These are phyloP conservation scores for Aspidiotus destructor DNA, from an alignment of 2,888 invertebrate species.

Conservation along the genomic window DNA sequence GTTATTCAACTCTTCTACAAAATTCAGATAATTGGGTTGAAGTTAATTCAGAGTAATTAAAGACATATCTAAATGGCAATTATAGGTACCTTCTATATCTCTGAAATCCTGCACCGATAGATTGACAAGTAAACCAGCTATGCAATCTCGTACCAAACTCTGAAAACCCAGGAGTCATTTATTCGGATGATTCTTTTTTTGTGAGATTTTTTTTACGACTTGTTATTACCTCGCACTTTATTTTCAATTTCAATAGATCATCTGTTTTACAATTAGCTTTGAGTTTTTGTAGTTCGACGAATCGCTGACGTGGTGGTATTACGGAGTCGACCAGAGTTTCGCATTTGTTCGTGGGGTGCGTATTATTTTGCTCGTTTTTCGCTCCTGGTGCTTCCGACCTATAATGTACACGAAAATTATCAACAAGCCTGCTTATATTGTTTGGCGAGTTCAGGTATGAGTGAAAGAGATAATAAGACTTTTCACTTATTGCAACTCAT, in stretches of 20 bases:
- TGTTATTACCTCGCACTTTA: constrained; percentile 52
- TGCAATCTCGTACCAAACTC: constrained; percentile 69
- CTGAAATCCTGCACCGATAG: constrained; percentile 72
- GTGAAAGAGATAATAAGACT: neutral
- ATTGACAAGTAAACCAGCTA: constrained; percentile 67
- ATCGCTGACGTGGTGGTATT: constrained; percentile 55
- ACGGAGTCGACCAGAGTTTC: constrained; percentile 56
- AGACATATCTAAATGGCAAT: neutral
- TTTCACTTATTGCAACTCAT: too few species aligned
- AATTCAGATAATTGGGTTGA: neutral
- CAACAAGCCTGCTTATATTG: neutral
- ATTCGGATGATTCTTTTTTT: neutral
- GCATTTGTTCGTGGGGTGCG: constrained; percentile 47
- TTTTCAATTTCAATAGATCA: constrained; percentile 61
- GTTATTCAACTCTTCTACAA: constrained; percentile 71
- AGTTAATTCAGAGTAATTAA: neutral
- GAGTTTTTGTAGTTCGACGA: constrained; percentile 58
- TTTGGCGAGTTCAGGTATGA: neutral
- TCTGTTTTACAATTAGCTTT: constrained; percentile 73
- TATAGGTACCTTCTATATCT: constrained; percentile 65
- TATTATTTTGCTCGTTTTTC: constrained; percentile 40
- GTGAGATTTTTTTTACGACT: too few species aligned
- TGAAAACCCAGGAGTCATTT: neutral
- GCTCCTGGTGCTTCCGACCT: constrained; percentile 36
- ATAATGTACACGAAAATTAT: neutral